Evolutionary conservation across 2,888 invertebrate genomes (phyloP), one percentile per base, ranked within the genome.

Genomic region (Drosophila suboccidentalis): DNA sequence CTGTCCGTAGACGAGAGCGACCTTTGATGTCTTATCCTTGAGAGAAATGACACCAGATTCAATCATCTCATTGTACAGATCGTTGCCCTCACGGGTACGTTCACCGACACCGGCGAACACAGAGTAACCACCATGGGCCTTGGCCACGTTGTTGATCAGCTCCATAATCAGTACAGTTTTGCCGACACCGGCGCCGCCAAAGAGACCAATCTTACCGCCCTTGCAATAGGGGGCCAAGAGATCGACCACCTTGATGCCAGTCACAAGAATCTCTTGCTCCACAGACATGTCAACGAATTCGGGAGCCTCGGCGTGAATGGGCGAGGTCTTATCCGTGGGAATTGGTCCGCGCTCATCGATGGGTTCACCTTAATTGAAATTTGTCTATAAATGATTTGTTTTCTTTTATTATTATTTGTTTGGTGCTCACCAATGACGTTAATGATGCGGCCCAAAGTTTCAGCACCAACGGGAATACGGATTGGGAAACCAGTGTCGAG

Each of bases 141-240:
- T 98, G 82, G 98, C 98, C 47, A 98, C 97, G 92, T 98, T 98
- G 95, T 98, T 98, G 91, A 98, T 98, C 90, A 98, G 94, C 93
- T 98, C 98, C 98, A 98, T 98, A 93, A 98, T 98, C 82, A 98
- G 94, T 93, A 98, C 98, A 91, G 98, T 98, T 93, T 98, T 98
- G 77, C 98, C 98, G 85, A 98, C 98, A 90, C 98, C 98, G 78
- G 98, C 98, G 89, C 98, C 98, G 72, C 98, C 98, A 92, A 98
- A 98, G 57, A 97, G 94, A 78, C 97, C 98, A 93, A 98, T 98
- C 93, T 98, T 98, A 92, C 98, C 98, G 93, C 98, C 98, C 94
- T 97, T 98, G 71, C 95, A 97, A 92, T 98, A 98, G 38, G 98
- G 98, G 75, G 97, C 98, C 71, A 98, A 94, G 74, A 98, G 94